Evolutionary conservation across 2,797 vertebrate species (phyloP), one percentile per base, ranked within the genome.

Genomic region (Enteromius mattozi): DNA sequence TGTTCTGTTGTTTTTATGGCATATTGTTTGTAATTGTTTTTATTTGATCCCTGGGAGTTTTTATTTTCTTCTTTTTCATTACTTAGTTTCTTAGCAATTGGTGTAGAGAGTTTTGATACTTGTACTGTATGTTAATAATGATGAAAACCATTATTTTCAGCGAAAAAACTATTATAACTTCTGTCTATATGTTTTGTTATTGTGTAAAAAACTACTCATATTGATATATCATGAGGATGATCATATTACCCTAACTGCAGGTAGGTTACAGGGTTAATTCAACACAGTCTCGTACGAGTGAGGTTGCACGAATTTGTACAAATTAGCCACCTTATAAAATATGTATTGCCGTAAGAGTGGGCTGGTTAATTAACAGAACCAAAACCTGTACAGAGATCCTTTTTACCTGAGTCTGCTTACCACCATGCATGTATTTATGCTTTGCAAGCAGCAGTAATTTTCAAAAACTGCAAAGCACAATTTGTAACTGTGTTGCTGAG

Each of bases 391-490:
- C 16, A 66, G 5, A 17, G 33, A 76, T 56, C 3, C 12, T 83
- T 35, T 77, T 56, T 0, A 69, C 19, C 35, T 17, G 37, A 78
- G 37, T 70, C 74, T 24, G 12, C 54, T 78, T 49, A 42, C 33
- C 6, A 21, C 45, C n/a, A 68, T 82, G 27, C 8, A 49, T n/a
- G 27, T 13, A n/a, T 81, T 81, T 59, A 45, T 17, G 14, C 30
- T 27, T 81, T 71, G 68, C 14, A 49, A 24, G 30, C 40, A 63
- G 80, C 40, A 63, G 5, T 37, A 4, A 33, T 81, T 81, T 72
- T 82, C 27, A 75, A 65, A 74, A 63, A 68, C 45, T 13, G 45
- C 33, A 21, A 76, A 24, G 61, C 61, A 69, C 24, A 56, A 17
- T 82, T 76, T 51, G 33, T 49, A 35, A 54, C 10, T 0, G 2